phyloP scores from a whole-genome alignment of 2,888 invertebrate genomes.

The Allolobophora icterica region DNA sequence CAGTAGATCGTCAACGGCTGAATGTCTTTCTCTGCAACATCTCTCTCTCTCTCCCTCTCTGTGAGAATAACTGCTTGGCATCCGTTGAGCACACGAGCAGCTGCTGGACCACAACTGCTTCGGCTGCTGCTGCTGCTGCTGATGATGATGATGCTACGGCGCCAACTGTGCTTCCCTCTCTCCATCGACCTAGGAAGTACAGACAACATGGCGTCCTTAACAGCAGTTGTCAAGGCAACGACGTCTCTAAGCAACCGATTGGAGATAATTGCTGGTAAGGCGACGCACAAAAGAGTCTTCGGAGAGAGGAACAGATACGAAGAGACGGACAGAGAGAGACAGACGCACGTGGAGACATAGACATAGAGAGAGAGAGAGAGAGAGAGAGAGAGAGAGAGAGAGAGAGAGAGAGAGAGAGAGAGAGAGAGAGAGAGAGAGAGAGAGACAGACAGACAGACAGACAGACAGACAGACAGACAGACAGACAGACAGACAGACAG shows the following conservation, averaged over 20 bases:
- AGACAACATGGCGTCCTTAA: not conserved
- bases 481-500: not conserved
- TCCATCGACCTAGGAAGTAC: not conserved
- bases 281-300: not conserved
- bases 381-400: not conserved
- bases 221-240: not conserved
- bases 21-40: no score
- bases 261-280: not conserved
- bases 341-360: not conserved
- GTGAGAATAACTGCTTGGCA: not conserved
- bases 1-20: no score
- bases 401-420: not conserved
- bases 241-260: not conserved
- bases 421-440: no score
- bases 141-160: not conserved
- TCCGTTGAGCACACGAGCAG: not conserved
- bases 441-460: not conserved
- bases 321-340: constrained; percentile 5
- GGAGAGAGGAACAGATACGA: not conserved
- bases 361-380: not conserved
- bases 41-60: no score
- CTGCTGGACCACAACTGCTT: not conserved
- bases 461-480: not conserved
- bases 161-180: not conserved
- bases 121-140: not conserved